Evolutionary conservation across 2,113 vertebrate species (phyloP).

Genomic region (Paradoxurus hermaphroditus): DNA sequence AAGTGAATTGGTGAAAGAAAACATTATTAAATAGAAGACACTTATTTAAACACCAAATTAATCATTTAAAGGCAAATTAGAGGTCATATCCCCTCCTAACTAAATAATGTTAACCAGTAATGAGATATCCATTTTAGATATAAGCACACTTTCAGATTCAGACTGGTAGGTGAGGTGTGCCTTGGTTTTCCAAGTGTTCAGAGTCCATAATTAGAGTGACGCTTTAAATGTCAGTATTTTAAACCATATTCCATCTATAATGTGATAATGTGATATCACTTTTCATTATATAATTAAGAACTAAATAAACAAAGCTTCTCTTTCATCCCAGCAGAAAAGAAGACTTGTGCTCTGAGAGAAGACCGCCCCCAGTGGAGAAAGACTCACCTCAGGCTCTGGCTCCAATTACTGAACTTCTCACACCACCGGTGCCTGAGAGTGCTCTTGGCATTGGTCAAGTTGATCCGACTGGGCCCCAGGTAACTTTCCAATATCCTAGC

Average conservation of each 20-base stretch:
- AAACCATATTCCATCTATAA: conserved; percentile 64
- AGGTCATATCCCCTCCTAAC: conserved; percentile 86
- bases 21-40: conserved; percentile 91
- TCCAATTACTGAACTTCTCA: conserved; percentile 70
- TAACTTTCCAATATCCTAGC: conserved; percentile 52
- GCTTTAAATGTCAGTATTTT: conserved; percentile 74
- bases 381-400: conserved; percentile 65
- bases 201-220: conserved; percentile 62
- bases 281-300: conserved; percentile 66
- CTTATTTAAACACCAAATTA: conserved; percentile 93
- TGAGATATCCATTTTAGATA: conserved; percentile 86
- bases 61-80: conserved; percentile 93
- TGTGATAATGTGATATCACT: conserved; percentile 58
- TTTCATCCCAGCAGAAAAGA: conserved; percentile 79
- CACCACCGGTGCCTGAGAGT: conserved; percentile 26
- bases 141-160: conserved; percentile 72
- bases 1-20: conserved; percentile 91
- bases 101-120: conserved; percentile 87
- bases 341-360: conserved; percentile 67
- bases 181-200: conserved; percentile 73
- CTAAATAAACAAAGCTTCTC: conserved; percentile 68
- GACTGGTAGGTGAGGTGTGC: conserved; percentile 67
- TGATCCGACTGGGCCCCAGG: conserved; percentile 60
- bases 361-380: conserved; percentile 47
- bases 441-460: conserved; percentile 59